Conservation (phyloP, 2,888 invertebrate genomes). For the Seira ritae region DNA sequence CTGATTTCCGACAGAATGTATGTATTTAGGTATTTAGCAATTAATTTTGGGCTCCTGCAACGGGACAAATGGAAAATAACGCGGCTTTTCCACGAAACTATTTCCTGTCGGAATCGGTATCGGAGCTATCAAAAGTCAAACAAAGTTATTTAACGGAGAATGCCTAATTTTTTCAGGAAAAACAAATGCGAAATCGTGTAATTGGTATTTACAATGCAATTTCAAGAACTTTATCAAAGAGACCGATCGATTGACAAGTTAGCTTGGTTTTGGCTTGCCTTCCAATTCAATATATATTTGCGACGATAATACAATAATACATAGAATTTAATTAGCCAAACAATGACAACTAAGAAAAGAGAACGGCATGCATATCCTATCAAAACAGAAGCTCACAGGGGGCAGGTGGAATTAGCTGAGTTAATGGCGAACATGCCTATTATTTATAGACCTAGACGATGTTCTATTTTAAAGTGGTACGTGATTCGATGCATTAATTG, state of each 20-base stretch:
- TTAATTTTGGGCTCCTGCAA: no score
- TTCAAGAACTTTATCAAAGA: neutral
- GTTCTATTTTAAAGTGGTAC: neutral
- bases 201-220: neutral
- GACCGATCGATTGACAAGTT: neutral
- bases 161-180: neutral
- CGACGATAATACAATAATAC: no score
- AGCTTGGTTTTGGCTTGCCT: neutral
- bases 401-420: neutral
- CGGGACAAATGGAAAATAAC: neutral
- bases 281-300: no score
- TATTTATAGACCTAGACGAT: neutral
- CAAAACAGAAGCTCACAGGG: no score
- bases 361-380: no score
- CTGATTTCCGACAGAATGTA: no score
- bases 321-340: neutral
- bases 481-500: neutral
- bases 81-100: neutral
- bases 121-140: neutral
- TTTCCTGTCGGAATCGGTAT: neutral
- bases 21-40: no score
- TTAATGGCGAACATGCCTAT: neutral
- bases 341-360: neutral
- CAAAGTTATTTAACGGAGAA: neutral
- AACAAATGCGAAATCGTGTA: neutral